phyloP scores from a whole-genome alignment of 2,113 vertebrate genomes.

The Phylloscopus whistleri region DNA sequence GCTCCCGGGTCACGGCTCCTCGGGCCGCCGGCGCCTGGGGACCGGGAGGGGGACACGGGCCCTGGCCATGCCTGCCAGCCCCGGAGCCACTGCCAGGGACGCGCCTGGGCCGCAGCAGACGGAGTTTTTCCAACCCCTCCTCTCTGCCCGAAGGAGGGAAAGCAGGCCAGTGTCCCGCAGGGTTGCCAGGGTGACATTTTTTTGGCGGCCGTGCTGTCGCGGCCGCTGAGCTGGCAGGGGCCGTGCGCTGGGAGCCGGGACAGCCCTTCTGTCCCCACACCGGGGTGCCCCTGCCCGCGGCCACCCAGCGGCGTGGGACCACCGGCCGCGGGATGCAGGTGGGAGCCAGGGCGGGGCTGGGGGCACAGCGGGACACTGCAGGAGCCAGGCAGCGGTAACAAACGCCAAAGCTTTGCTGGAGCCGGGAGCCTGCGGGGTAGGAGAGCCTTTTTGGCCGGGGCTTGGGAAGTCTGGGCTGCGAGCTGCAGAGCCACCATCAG shows the following conservation, averaged over 20 bases:
- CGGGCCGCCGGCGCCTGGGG: neutral
- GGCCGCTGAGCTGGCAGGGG: neutral
- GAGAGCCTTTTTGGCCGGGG: neutral
- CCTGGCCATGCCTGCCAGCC: neutral
- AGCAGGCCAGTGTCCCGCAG: neutral
- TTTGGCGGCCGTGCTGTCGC: neutral
- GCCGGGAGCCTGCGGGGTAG: neutral
- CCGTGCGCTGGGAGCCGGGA: neutral
- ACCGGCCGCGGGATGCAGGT: neutral
- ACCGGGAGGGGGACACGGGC: neutral
- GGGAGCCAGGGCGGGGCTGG: neutral
- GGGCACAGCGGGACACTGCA: neutral
- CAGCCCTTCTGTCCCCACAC: neutral
- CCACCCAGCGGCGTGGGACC: neutral
- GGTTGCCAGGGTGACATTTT: neutral
- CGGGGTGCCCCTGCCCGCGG: neutral
- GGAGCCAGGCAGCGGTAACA: neutral
- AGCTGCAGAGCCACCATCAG: neutral
- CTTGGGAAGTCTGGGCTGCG: neutral
- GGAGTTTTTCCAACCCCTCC: neutral
- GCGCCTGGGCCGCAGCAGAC: accelerated
- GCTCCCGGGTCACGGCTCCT: neutral
- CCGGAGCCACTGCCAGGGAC: neutral
- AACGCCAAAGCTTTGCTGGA: neutral
- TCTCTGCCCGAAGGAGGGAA: neutral